Evolutionary conservation across 2,797 vertebrate species (phyloP), one percentile per base, ranked within the genome.

Genomic region (Propithecus deckenii): DNA sequence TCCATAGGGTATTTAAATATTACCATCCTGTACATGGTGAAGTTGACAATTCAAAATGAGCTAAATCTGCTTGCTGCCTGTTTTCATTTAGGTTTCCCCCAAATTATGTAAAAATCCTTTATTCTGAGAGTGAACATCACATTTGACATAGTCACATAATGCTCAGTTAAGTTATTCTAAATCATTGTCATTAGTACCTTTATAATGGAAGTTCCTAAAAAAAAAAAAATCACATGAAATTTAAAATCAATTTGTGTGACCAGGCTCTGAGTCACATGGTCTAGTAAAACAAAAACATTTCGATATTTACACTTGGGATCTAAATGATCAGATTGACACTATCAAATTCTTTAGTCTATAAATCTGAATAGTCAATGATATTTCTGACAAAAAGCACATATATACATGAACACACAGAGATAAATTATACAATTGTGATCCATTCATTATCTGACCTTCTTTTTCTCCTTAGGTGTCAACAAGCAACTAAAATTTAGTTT

Each of bases 391-490:
- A 50, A 95, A 23, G 14, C 55, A 38, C 22, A 67, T 30, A 25
- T 7, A 81, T 48, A 25, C 4, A 28, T 63, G 4, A 76, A 89
- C 48, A 80, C 12, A 43, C 4, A 74, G 92, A 97, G 89, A 91
- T 78, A 79, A 88, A 95, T 86, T 78, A 84, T 41, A 89, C 65
- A 32, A 79, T 94, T 78, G 59, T 28, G 55, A 59, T 38, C 32
- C 22, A 52, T 75, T 97, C 79, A 61, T 95, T 96, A 50, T 69
- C 76, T 76, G 32, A 92, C 15, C 30, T 79, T 89, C 52, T 15
- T 97, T 96, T 93, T 74, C 10, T 61, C 18, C 6, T 88, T 79
- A 89, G 46, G 38, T 96, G 61, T 96, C 97, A 97, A 93, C 18
- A 97, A 94, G n/a, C 69, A 59, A 71, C 63, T 67, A 57, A 0